phyloP scores from a whole-genome alignment of 92 coral and sea anemone species.

The Virgularia gustaviana region DNA sequence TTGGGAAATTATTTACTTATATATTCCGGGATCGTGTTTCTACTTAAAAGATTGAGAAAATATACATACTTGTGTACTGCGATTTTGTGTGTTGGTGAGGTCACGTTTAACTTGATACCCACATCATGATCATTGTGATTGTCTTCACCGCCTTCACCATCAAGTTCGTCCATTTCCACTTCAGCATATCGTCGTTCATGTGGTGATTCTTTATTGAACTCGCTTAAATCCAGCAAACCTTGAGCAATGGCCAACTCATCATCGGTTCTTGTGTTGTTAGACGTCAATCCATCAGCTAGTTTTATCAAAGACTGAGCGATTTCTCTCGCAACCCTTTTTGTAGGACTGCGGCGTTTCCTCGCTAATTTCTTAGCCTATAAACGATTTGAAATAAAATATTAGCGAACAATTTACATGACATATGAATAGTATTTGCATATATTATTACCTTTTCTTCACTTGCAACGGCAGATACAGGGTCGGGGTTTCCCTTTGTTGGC shows the following conservation, averaged over 20 bases:
- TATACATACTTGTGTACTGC: too few species aligned
- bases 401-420: not conserved
- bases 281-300: not conserved
- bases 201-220: too few species aligned
- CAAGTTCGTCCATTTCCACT: too few species aligned
- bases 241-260: not conserved
- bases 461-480: conserved; percentile 10
- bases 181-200: too few species aligned
- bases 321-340: not conserved
- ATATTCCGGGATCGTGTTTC: too few species aligned
- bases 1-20: too few species aligned
- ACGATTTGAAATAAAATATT: not conserved
- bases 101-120: too few species aligned
- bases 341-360: not conserved
- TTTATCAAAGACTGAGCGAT: not conserved
- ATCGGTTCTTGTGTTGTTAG: not conserved
- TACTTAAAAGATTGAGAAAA: too few species aligned
- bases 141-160: too few species aligned
- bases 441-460: not conserved
- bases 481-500: conserved; percentile 13
- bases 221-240: not conserved
- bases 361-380: not conserved
- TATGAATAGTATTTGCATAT: not conserved
- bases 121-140: too few species aligned
- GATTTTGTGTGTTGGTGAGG: too few species aligned